These are phyloP conservation scores for Rhinogobius similis DNA, from an alignment of 2,113 vertebrate species.

Conservation along the genomic window DNA sequence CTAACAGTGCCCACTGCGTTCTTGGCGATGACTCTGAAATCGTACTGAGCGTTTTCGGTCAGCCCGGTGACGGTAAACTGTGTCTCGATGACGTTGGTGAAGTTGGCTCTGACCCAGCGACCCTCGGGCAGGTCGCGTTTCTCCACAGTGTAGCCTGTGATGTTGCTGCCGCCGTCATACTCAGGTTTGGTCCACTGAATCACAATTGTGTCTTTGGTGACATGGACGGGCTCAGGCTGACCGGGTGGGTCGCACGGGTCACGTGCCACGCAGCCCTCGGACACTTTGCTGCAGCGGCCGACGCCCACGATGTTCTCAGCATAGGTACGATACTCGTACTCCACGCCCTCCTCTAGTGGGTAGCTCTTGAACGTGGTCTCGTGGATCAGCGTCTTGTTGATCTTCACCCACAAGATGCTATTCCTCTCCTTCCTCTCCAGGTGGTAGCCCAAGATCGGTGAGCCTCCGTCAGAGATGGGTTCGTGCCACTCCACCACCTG, in stretches of 20 bases:
- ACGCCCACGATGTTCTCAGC: conserved; percentile 97
- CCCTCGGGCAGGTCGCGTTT: conserved; percentile 97
- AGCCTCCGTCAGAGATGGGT: conserved; percentile 93
- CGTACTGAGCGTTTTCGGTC: conserved; percentile 93
- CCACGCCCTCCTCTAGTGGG: conserved; percentile 93
- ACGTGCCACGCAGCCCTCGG: conserved; percentile 92
- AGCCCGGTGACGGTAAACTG: conserved; percentile 93
- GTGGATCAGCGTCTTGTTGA: conserved; percentile 93
- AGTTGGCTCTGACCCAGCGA: conserved; percentile 96
- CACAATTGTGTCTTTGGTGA: conserved; percentile 90
- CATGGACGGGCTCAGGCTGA: conserved; percentile 87
- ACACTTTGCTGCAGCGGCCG: conserved; percentile 94
- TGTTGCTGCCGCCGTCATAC: conserved; percentile 95
- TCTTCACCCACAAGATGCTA: conserved; percentile 95
- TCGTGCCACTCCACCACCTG: conserved; percentile 96
- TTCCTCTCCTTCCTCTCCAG: conserved; percentile 97
- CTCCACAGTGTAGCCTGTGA: conserved; percentile 94
- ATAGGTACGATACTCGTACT: conserved; percentile 95
- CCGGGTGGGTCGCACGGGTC: conserved; percentile 97
- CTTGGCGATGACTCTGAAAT: conserved; percentile 98
- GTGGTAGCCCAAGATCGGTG: conserved; percentile 91
- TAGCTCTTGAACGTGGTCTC: conserved; percentile 89
- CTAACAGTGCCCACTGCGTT: conserved; percentile 93
- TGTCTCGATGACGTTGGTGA: conserved; percentile 96
- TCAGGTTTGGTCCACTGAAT: conserved; percentile 95